Base-by-base conservation (phyloP, 2,888 invertebrate species). In the Iphiclides podalirius region DNA sequence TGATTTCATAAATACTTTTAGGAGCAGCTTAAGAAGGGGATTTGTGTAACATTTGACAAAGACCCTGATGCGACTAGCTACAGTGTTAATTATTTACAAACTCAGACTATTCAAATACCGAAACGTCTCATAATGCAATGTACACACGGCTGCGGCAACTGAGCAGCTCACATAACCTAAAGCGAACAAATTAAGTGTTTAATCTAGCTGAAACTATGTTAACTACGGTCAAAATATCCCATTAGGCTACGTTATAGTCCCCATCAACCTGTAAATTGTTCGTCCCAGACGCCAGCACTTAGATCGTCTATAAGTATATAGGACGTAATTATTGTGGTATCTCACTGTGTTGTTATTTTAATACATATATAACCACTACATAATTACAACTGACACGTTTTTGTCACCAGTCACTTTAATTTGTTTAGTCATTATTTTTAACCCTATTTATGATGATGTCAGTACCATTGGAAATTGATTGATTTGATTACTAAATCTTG, bases 261-360 rank as follows among this genome's bases (percentile, higher is more conserved):
- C 44, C 49, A 49, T 49, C 49, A 49, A 49, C 49, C 49, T 49
- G 49, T 44, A 49, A 49, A 49, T 49, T 43, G 49, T 44, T 38
- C 38, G 49, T 39, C 43, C 43, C 39, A 43, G 49, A 38, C 44
- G 34, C 43, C 37, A 49, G 39, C 37, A 23, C 28, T 49, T 28
- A 39, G 39, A 23, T 26, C 40, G 39, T 14, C 33, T 38, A 48
- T 31, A 33, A 38, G 16, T 48, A 43, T 11, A 39, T n/a, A n/a
- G 13, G 7, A 11, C 13, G 9, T 23, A 23, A 39, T 13, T 26
- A 26, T 9, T 2, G 8, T 26, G 26, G 4, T 7, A 26, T 26
- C 26, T n/a, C n/a, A n/a, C n/a, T n/a, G n/a, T n/a, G n/a, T n/a
- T n/a, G n/a, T n/a, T n/a, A n/a, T n/a, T n/a, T n/a, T n/a, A n/a